Conservation (phyloP, 2,888 invertebrate genomes). For the Phragmatobia fuliginosa region DNA sequence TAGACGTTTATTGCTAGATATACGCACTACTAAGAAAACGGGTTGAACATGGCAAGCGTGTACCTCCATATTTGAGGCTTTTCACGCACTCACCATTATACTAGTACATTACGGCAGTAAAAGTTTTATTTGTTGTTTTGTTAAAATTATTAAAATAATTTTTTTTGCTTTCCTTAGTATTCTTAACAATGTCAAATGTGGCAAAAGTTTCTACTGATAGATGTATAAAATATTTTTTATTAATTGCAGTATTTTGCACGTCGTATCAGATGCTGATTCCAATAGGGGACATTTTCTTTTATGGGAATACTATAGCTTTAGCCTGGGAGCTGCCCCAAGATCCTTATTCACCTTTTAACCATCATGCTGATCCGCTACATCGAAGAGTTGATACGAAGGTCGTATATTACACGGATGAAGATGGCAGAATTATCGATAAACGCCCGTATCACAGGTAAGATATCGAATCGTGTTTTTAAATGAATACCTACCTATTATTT, state of each 20-base stretch:
- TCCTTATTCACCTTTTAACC: constrained; percentile 80
- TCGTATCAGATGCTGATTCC: constrained; percentile 84
- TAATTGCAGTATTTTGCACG: constrained; percentile 86
- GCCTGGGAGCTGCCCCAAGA: constrained; percentile 92
- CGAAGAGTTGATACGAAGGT: constrained; percentile 73
- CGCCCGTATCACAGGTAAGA: constrained; percentile 74
- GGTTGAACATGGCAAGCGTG: too few relatives aligned
- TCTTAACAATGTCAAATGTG: too few relatives aligned
- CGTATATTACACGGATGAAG: constrained; percentile 73
- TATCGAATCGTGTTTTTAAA: not conserved
- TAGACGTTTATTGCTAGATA: too few relatives aligned
- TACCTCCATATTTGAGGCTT: too few relatives aligned
- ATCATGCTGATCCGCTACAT: constrained; percentile 79
- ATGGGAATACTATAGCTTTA: constrained; percentile 91
- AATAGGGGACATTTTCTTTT: constrained; percentile 87
- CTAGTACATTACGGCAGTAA: too few relatives aligned
- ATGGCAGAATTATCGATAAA: constrained; percentile 71
- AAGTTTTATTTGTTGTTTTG: too few relatives aligned
- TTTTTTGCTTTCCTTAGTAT: too few relatives aligned
- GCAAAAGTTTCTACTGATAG: too few relatives aligned
- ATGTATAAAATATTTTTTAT: not conserved
- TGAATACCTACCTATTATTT: too few relatives aligned
- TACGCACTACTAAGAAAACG: too few relatives aligned
- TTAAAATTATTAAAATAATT: too few relatives aligned
- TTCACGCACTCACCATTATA: too few relatives aligned